A percentile compares a stretch with the other conserved stretches of the same genome.
These are phyloP conservation scores for Pheosia gnoma DNA, from an alignment of 2,888 invertebrate genomes.

Conservation along the genomic window DNA sequence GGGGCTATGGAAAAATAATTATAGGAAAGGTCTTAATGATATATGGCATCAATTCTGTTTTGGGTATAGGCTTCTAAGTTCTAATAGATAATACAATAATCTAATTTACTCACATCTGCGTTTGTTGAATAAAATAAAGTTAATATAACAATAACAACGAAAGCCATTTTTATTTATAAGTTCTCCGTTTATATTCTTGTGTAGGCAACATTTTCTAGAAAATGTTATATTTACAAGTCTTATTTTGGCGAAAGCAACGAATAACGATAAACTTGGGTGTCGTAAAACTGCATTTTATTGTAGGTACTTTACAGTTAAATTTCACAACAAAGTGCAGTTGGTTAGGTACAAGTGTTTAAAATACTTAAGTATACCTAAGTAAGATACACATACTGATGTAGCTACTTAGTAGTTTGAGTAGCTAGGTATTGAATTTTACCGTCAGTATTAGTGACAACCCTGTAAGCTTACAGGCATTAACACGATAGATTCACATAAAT, in stretches of 20 bases:
- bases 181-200: slow-evolving; percentile 4
- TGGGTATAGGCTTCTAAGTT: too few species aligned
- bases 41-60: too few species aligned
- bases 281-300: slow-evolving; percentile 22
- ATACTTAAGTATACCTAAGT: too few species aligned
- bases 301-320: slow-evolving; percentile 3
- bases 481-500: slow-evolving; percentile 2
- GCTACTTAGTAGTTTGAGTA: too few species aligned
- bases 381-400: too few species aligned
- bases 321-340: not conserved
- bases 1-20: slow-evolving; percentile 45
- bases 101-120: slow-evolving; percentile 7
- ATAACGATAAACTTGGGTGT: slow-evolving; percentile 20
- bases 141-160: slow-evolving; percentile 8
- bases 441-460: too few species aligned
- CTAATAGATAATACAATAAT: too few species aligned
- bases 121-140: not conserved
- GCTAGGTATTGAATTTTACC: too few species aligned
- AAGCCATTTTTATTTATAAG: slow-evolving; percentile 21
- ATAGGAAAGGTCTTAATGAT: not conserved
- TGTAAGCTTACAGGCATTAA: not conserved
- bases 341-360: not conserved
- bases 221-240: slow-evolving; percentile 9
- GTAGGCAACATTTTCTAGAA: slow-evolving; percentile 13
- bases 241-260: slow-evolving; percentile 12